phyloP scores from a whole-genome alignment of 35 echinoderm and acorn worm species.

The Ophiothrix spiculata region DNA sequence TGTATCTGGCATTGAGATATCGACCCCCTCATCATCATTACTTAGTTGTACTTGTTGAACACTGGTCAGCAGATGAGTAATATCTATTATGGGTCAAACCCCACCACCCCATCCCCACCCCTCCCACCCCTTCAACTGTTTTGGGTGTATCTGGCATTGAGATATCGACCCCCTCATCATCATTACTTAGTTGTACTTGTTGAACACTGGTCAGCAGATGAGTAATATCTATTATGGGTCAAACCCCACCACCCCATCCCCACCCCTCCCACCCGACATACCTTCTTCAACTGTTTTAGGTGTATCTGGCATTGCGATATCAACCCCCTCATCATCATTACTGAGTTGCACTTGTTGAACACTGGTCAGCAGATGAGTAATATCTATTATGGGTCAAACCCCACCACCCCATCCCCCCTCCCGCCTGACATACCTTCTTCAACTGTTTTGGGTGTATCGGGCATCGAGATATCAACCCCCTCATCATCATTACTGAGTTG shows the following conservation, averaged over 20 bases:
- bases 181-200: not conserved
- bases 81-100: no score
- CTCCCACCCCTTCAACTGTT: not conserved
- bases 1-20: not conserved
- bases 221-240: not conserved
- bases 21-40: not conserved
- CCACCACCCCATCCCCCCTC: no score
- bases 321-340: not conserved
- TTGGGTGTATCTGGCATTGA: not conserved
- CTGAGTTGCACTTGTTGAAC: not conserved
- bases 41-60: not conserved
- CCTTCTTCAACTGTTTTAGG: not conserved
- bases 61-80: not conserved
- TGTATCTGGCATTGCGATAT: not conserved
- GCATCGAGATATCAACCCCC: not conserved
- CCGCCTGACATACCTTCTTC: not conserved
- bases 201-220: not conserved
- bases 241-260: no score
- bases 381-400: not conserved
- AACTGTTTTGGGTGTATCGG: not conserved
- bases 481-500: not conserved
- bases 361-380: not conserved
- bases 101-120: no score
- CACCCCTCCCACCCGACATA: no score
- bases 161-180: not conserved